Percentiles rank a stretch among this genome's conserved stretches.
Evolutionary conservation across 1,140 invertebrate species (phyloP).

Genomic region (Cotesia vestalis): DNA sequence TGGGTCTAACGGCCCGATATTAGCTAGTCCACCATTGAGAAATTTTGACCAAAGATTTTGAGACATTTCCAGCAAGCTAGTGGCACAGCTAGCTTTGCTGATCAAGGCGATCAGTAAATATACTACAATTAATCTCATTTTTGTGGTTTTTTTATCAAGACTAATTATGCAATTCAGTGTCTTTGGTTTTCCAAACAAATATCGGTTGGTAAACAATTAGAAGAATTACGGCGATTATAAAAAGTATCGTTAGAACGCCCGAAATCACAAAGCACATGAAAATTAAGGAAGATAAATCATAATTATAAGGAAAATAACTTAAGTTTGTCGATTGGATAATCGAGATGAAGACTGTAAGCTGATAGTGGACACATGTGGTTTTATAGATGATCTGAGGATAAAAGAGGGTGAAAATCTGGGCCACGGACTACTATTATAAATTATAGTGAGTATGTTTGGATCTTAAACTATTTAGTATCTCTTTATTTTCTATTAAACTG

Average conservation of each 20-base stretch:
- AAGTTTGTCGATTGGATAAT: conserved; percentile 21
- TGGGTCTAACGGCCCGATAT: conserved; percentile 55
- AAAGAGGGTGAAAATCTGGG: conserved; percentile 58
- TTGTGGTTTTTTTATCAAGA: conserved; percentile 18
- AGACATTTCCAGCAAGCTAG: conserved; percentile 54
- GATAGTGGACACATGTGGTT: conserved; percentile 45
- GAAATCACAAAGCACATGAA: conserved; percentile 51
- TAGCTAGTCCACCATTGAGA: conserved; percentile 52
- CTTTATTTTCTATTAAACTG: conserved; percentile 22
- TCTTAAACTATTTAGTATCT: conserved; percentile 44
- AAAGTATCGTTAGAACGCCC: conserved; percentile 48
- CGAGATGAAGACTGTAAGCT: conserved; percentile 45
- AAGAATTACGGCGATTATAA: conserved; percentile 44
- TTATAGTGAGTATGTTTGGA: conserved; percentile 40
- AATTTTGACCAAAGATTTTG: conserved; percentile 55
- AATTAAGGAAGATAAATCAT: conserved; percentile 22
- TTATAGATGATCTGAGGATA: conserved; percentile 50
- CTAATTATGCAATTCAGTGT: neutral
- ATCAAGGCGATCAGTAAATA: conserved; percentile 28
- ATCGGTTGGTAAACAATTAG: conserved; percentile 52
- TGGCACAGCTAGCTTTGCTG: conserved; percentile 32
- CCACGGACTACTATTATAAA: conserved; percentile 57
- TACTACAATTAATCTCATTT: conserved; percentile 41
- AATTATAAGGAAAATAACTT: conserved; percentile 21
- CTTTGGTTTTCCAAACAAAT: conserved; percentile 48